phyloP scores from a whole-genome alignment of 2,888 invertebrate genomes.

The Ptychoptera contaminata region DNA sequence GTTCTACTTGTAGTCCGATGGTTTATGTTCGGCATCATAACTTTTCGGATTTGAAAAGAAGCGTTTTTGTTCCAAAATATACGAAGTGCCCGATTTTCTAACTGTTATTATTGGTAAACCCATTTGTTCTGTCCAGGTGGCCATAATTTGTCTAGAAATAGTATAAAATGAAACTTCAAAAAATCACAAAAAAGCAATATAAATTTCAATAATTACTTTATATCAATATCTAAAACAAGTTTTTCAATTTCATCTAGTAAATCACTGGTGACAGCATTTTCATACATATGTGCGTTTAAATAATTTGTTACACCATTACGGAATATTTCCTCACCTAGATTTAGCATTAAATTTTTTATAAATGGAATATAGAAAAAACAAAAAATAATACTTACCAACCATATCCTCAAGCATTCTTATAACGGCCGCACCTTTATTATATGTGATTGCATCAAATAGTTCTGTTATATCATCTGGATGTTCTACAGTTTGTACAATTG shows the following conservation, averaged over 20 bases:
- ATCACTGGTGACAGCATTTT: slow-evolving; percentile 67
- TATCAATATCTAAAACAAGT: slow-evolving; percentile 34
- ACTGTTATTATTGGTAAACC: slow-evolving; percentile 68
- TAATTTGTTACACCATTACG: slow-evolving; percentile 57
- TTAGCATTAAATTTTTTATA: too few relatives aligned
- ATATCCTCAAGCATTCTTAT: slow-evolving; percentile 79
- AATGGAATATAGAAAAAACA: neutral
- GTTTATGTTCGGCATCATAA: slow-evolving; percentile 32
- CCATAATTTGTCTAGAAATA: slow-evolving; percentile 46
- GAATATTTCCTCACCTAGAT: slow-evolving; percentile 47
- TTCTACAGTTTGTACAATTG: slow-evolving; percentile 70
- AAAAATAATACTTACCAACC: slow-evolving; percentile 25
- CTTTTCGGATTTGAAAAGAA: slow-evolving; percentile 56
- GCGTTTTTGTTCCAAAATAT: slow-evolving; percentile 52
- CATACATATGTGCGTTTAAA: slow-evolving; percentile 47
- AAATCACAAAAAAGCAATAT: too few relatives aligned
- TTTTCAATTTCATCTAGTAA: slow-evolving; percentile 42
- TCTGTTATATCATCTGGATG: slow-evolving; percentile 84
- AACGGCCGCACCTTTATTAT: slow-evolving; percentile 81
- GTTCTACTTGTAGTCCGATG: slow-evolving; percentile 38
- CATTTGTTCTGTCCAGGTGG: slow-evolving; percentile 82
- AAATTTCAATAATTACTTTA: slow-evolving; percentile 23
- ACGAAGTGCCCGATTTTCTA: slow-evolving; percentile 28
- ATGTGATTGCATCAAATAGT: slow-evolving; percentile 82
- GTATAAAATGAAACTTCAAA: neutral